Percentiles rank a stretch among this genome's conserved stretches.
Evolutionary conservation across 2,113 vertebrate genomes (phyloP).

Genomic region (Sarotherodon lohbergeri): DNA sequence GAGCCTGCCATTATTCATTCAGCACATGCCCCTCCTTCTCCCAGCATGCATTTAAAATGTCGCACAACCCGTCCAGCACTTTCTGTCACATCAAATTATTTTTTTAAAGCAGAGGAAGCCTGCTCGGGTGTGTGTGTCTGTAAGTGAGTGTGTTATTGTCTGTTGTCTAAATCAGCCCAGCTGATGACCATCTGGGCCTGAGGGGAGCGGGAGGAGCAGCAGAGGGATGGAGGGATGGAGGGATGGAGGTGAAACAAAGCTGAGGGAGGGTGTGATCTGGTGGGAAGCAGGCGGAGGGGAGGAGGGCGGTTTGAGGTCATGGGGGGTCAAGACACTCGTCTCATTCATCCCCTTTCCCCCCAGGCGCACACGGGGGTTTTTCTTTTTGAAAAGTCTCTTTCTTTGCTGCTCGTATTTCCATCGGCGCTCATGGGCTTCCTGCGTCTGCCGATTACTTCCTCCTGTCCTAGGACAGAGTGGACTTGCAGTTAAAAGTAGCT

Average conservation of each 20-base stretch:
- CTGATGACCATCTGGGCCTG: conserved; percentile 56
- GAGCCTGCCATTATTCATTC: background rate
- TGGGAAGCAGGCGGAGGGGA: background rate
- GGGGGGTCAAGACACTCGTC: conserved; percentile 20
- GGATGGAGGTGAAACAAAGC: conserved; percentile 26
- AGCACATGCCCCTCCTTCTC: background rate
- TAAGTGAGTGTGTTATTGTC: conserved; percentile 33
- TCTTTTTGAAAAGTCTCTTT: background rate
- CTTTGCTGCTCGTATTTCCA: background rate
- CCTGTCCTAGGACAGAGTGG: background rate
- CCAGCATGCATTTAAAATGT: background rate
- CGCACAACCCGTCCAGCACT: background rate
- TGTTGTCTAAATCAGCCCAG: conserved; percentile 21
- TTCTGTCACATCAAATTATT: background rate
- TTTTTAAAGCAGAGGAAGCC: background rate
- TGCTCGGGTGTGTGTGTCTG: background rate
- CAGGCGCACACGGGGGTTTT: background rate
- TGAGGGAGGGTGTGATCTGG: conserved; percentile 2
- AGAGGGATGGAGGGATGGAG: background rate
- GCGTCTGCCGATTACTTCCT: background rate
- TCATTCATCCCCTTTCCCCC: background rate
- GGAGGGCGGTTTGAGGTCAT: background rate
- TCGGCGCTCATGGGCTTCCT: background rate
- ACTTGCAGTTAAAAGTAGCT: background rate
- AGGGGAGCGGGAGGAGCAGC: conserved; percentile 19